These are phyloP conservation scores for Melanchra persicariae DNA, from an alignment of 2,888 invertebrate species.

Conservation along the genomic window DNA sequence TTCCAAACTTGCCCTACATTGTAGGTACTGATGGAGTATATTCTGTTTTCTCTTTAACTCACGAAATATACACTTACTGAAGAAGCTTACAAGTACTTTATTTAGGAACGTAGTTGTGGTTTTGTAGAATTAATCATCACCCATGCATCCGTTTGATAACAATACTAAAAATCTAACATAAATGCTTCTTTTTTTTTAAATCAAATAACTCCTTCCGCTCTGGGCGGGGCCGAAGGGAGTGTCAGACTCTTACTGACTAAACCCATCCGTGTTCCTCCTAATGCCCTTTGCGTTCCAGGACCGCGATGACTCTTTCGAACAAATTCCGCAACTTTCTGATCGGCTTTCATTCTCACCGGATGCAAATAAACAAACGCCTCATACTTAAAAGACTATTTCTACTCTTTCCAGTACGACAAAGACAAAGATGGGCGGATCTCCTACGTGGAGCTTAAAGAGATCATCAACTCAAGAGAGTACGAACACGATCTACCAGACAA, in stretches of 20 bases:
- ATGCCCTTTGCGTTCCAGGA: no score
- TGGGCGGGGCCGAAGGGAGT: no score
- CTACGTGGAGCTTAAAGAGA: slow-evolving; percentile 91
- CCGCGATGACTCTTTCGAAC: no score
- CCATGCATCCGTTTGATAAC: slow-evolving; percentile 21
- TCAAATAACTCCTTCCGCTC: no score
- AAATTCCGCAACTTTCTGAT: no score
- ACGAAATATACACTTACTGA: neutral
- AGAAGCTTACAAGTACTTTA: slow-evolving; percentile 7
- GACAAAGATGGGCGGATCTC: slow-evolving; percentile 93
- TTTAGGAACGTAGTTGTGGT: slow-evolving; percentile 1
- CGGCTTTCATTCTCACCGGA: no score
- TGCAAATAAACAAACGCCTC: no score
- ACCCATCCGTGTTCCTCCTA: no score
- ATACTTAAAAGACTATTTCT: neutral
- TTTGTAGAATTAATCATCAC: slow-evolving; percentile 32
- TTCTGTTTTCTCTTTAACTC: neutral
- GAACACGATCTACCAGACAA: slow-evolving; percentile 93
- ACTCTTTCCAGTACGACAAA: slow-evolving; percentile 92
- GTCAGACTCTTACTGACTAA: no score
- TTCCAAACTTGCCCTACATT: slow-evolving; percentile 13
- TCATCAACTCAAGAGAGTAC: slow-evolving; percentile 91
- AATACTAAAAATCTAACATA: slow-evolving; percentile 2
- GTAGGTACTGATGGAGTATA: neutral
- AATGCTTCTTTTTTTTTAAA: no score